Evolutionary conservation across 1,140 invertebrate genomes (phyloP).

Genomic region (Atopsyche davidsoni): DNA sequence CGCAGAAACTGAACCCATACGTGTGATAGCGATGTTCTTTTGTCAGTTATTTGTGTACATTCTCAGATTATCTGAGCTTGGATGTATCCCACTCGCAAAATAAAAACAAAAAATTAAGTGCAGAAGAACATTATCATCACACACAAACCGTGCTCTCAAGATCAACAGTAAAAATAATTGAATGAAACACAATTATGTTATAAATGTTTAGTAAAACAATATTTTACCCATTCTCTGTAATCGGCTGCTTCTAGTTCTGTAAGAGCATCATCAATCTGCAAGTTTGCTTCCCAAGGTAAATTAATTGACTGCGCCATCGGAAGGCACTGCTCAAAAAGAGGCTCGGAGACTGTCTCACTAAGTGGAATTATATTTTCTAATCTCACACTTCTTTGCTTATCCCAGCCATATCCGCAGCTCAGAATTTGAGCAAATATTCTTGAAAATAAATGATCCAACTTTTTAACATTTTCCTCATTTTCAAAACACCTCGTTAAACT

Average conservation of each 20-base stretch:
- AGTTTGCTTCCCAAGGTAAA: conserved; percentile 66
- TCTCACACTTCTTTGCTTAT: conserved; percentile 19
- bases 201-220: too few relatives aligned
- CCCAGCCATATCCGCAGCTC: conserved; percentile 31
- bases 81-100: too few relatives aligned
- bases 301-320: conserved; percentile 52
- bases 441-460: conserved; percentile 53
- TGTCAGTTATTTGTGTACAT: conserved; percentile 10
- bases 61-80: too few relatives aligned
- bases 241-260: conserved; percentile 77
- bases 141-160: too few relatives aligned
- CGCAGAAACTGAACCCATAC: too few relatives aligned
- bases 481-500: conserved; percentile 48
- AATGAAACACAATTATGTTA: too few relatives aligned
- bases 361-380: conserved; percentile 31
- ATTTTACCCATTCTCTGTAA: conserved; percentile 68
- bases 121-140: too few relatives aligned
- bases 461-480: conserved; percentile 35
- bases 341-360: conserved; percentile 29
- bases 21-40: too few relatives aligned
- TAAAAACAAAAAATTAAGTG: too few relatives aligned
- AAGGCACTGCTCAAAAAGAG: conserved; percentile 30
- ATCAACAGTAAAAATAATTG: too few relatives aligned
- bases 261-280: conserved; percentile 71
- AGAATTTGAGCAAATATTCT: conserved; percentile 46